phyloP scores from a whole-genome alignment of 2,113 vertebrate genomes.

The Tilapia sparmanii region DNA sequence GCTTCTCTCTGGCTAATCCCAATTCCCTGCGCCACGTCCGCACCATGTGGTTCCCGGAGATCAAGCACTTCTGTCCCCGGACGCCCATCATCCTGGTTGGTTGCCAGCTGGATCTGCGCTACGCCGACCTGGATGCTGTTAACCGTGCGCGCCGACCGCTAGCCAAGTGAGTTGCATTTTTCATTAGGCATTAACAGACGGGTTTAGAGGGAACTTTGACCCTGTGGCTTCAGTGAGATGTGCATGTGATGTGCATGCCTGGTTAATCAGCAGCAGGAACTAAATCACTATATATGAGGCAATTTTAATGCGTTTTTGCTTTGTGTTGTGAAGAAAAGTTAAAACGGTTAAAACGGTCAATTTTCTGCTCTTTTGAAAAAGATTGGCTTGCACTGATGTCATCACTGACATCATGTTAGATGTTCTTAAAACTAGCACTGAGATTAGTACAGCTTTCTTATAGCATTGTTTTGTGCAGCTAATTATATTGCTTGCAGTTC shows the following conservation, averaged over 20 bases:
- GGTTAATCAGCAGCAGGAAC: not conserved
- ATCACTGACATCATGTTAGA: not conserved
- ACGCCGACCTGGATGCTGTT: conserved; percentile 88
- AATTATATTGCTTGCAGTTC: not conserved
- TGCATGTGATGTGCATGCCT: not conserved
- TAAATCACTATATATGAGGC: not conserved
- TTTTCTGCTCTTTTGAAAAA: not conserved
- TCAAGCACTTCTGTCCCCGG: conserved; percentile 91
- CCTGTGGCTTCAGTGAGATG: not conserved
- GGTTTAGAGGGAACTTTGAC: not conserved
- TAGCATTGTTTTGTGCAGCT: not conserved
- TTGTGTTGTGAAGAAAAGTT: not conserved
- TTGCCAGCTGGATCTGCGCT: conserved; percentile 92
- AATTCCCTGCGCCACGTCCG: conserved; percentile 86
- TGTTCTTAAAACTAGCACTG: not conserved
- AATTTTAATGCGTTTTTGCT: not conserved
- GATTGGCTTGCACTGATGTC: not conserved
- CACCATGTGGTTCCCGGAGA: conserved; percentile 90
- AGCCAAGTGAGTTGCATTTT: conserved; percentile 77
- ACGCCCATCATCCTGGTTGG: conserved; percentile 88
- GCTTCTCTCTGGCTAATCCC: conserved; percentile 88
- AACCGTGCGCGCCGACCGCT: conserved; percentile 84
- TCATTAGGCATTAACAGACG: not conserved
- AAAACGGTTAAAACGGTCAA: not conserved
- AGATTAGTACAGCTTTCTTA: not conserved